Base-by-base conservation (phyloP, 2,888 invertebrate species). In the Melinaea marsaeus region DNA sequence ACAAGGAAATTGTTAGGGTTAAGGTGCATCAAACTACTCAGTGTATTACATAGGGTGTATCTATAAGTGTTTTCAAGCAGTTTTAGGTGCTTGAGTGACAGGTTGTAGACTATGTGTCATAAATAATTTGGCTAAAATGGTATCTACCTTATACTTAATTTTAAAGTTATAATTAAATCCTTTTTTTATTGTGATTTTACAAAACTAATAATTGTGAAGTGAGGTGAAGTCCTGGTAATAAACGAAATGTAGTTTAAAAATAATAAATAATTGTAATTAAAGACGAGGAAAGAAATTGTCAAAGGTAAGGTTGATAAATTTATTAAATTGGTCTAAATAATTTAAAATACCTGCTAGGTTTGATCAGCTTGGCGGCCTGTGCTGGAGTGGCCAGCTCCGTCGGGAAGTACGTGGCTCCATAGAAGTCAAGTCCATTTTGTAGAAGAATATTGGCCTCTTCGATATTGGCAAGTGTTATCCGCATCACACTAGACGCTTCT, bases 351-450 rank as follows among this genome's bases (percentile, higher is more conserved):
- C 86, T 87, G 86, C 85, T 88, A 4, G 91, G 90, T 69, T 89
- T 92, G 78, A 91, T 92, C 79, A 93, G 88, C 73, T 91, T 93
- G 42, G 92, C 93, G 57, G 93, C 92, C 72, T 93, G 92, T 64
- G 93, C 92, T 42, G 94, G 93, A 69, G 93, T 92, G 51, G 94
- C 94, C 69, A 95, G 92, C 81, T 96, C 96, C 3, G 96, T 95
- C 58, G 96, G 96, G 86, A 96, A 96, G 90, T 94, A 96, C 34
- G 96, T 96, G 55, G 96, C 96, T 32, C 96, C 96, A 79, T 96
- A 96, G 89, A 96, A 96, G 86, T 96, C 96, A 64, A 96, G 90
- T 0, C 96, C 96, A 76, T 95, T 95, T 84, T 96, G 96, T 63
- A 96, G 91, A 62, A 96, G 89, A 74, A 93, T 93, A 82, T 95